Base-by-base conservation (phyloP, 1,140 invertebrate genomes). In the Bombus confusus region DNA sequence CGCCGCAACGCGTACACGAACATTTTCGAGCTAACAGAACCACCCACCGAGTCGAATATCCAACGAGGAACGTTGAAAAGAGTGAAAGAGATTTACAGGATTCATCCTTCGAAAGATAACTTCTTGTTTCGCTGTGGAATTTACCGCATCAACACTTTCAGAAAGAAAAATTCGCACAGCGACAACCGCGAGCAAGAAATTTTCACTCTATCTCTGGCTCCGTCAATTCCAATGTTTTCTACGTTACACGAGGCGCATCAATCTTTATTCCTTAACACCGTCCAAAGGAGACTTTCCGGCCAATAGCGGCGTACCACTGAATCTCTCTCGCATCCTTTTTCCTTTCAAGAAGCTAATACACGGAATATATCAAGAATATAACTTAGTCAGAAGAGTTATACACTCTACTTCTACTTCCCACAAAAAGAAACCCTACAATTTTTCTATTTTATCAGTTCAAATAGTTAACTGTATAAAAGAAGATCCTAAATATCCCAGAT, bases 181-280 rank as follows among this genome's bases (percentile, higher is more conserved):
- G 28, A 28, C 25, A n/a, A 25, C 13, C 10, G 39, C 2, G 8
- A 43, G 28, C 12, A n/a, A 72, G 25, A 31, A 31, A 73, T 73
- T 43, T 47, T 43, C 41, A 18, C 71, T 73, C 10, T 43, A 43
- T 47, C 31, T 10, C 39, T 9, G 15, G 15, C 41, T 15, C 2
- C 71, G 34, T 73, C 71, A 43, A 43, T 73, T 73, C 47, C 39
- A 73, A 73, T 47, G n/a, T 47, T 47, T 47, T 15, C 41, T 39
- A 2, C 39, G 41, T 43, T 73, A 73, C 18, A 52, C 28, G 28
- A 28, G n/a, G 25, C 3, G 39, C 41, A 73, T 73, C 71, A 18
- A 43, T 73, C 71, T 73, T 47, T 28, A 47, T 73, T 31, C 18
- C n/a, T 47, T 47, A 18, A 15, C 15, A 9, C 2, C 0, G 37